Base-by-base conservation (phyloP, 2,113 vertebrate genomes). In the Pachypanchax playfairii region DNA sequence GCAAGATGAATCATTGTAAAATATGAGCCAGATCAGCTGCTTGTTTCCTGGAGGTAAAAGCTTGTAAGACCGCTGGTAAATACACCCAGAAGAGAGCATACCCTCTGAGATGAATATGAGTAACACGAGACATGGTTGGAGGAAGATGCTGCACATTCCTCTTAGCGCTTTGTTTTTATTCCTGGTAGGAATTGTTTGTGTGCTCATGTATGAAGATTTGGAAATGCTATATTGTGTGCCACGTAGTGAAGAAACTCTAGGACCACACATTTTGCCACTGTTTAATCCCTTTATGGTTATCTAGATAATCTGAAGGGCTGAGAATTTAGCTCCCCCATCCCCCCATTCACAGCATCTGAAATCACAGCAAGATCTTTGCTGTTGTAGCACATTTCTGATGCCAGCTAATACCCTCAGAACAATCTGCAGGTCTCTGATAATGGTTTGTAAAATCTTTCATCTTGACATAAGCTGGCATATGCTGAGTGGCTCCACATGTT, bases 381-480 rank as follows among this genome's bases (percentile, higher is more conserved):
- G 75, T 72, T 53, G 75, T 80, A 82, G 87, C 84, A 86, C 79
- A 90, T 89, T 88, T 81, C 55, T 33, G 52, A 61, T 65, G 73
- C 71, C 60, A 60, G 73, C 77, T 87, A 88, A 90, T 88, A 85
- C 83, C 86, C 77, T 54, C 41, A 51, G 63, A 88, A 80, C 80
- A 87, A 84, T 86, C 85, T 87, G 86, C 20, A 38, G 67, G 52
- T 79, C 79, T 83, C 83, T 84, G 87, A 89, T 88, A 90, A 87
- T 85, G 83, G 78, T 75, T 77, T 65, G 82, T 81, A 86, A 85
- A 73, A 90, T 87, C 87, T 87, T 84, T 90, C 86, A 88, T 88
- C 87, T 88, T 84, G 87, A 88, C 85, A 83, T 88, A 89, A 90
- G 85, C 89, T 88, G 87, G 82, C 82, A 78, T 82, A 72, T 87